Evolutionary conservation across 2,113 vertebrate species (phyloP).

Genomic region (Hippoglossus stenolepis): DNA sequence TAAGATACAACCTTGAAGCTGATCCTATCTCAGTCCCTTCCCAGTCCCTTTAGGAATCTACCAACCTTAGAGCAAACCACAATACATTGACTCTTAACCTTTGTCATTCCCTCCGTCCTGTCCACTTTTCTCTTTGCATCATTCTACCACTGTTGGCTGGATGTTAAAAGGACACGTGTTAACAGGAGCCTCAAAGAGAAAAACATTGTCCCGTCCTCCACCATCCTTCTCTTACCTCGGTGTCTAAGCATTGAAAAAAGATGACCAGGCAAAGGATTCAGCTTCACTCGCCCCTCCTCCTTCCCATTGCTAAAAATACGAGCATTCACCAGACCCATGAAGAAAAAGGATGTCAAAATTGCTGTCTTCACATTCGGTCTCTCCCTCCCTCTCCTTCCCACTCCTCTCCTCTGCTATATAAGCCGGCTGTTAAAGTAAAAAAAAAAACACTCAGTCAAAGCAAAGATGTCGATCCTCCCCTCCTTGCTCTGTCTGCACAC

Average conservation of each 20-base stretch:
- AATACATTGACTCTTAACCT: slow-evolving; percentile 29
- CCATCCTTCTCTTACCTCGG: slow-evolving; percentile 14
- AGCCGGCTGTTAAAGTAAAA: slow-evolving; percentile 20
- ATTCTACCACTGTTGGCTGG: slow-evolving; percentile 23
- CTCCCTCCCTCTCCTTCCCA: background rate
- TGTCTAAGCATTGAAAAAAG: slow-evolving; percentile 17
- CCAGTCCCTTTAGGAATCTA: slow-evolving; percentile 14
- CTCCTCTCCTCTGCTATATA: slow-evolving; percentile 11
- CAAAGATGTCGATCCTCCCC: background rate
- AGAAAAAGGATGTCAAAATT: slow-evolving; percentile 32
- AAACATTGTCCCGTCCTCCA: background rate
- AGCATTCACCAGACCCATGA: slow-evolving; percentile 30
- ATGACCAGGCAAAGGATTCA: slow-evolving; percentile 11
- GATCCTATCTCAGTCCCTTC: slow-evolving; percentile 29
- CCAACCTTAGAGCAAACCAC: slow-evolving; percentile 17
- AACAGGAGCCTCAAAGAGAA: background rate
- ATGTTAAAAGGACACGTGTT: slow-evolving; percentile 44
- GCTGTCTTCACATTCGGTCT: slow-evolving; percentile 14
- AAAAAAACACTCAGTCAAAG: slow-evolving; percentile 37
- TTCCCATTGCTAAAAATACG: slow-evolving; percentile 38
- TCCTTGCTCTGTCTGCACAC: background rate
- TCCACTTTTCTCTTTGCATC: slow-evolving; percentile 28
- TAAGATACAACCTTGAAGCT: slow-evolving; percentile 27
- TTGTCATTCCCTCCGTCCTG: slow-evolving; percentile 15
- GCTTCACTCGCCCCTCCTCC: background rate